These are phyloP conservation scores for Porphyrio hochstetteri DNA, from an alignment of 2,113 vertebrate genomes.

Conservation along the genomic window DNA sequence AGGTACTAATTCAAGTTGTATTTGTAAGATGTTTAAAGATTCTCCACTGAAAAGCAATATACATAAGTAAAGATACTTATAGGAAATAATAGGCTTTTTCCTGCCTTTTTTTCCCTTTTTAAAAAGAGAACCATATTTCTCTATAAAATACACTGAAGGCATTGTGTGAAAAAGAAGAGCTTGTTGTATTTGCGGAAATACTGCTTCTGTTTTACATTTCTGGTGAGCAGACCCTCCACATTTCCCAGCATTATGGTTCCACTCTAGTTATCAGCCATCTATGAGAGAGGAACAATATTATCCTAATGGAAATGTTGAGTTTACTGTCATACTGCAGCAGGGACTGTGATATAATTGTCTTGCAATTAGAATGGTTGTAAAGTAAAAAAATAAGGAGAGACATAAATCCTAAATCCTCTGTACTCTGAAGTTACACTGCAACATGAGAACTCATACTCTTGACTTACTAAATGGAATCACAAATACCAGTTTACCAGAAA, in stretches of 20 bases:
- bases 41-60: not conserved
- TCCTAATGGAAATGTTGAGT: not conserved
- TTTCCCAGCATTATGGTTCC: not conserved
- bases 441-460: not conserved
- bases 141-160: not conserved
- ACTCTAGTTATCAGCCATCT: not conserved
- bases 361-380: not conserved
- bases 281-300: not conserved
- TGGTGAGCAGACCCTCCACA: not conserved
- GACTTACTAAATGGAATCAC: not conserved
- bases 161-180: not conserved
- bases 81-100: not conserved
- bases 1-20: not conserved
- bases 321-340: not conserved
- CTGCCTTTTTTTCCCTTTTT: rapidly evolving
- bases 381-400: not conserved
- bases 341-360: not conserved
- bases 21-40: not conserved
- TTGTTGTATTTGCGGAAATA: not conserved
- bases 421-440: not conserved
- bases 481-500: not conserved
- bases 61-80: not conserved
- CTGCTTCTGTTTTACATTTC: not conserved
- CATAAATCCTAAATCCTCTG: not conserved
- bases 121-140: not conserved